Evolutionary conservation across 2,113 vertebrate genomes (phyloP).

Genomic region (Rhinichthys klamathensis): DNA sequence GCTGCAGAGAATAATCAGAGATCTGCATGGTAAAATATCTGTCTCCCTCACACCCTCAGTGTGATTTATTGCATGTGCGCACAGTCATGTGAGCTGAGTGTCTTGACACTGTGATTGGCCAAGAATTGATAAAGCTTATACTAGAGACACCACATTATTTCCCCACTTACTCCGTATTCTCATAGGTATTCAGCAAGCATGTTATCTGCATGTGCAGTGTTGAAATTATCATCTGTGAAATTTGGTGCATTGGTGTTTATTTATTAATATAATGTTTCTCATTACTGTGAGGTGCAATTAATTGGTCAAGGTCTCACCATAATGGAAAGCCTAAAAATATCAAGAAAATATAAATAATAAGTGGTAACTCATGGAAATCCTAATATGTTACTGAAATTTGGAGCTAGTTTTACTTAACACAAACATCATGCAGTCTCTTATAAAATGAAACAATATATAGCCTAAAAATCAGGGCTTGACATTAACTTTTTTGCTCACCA

Average conservation of each 20-base stretch:
- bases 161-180: background rate
- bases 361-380: background rate
- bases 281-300: background rate
- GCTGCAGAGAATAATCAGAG: conserved; percentile 91
- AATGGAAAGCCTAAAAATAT: background rate
- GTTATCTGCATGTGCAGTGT: background rate
- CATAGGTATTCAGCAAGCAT: background rate
- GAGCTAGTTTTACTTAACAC: background rate
- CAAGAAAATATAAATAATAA: too few relatives aligned
- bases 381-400: background rate
- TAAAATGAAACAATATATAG: background rate
- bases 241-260: background rate
- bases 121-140: background rate
- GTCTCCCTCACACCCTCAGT: background rate
- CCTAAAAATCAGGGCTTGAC: background rate
- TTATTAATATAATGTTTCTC: background rate
- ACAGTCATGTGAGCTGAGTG: background rate
- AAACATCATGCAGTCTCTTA: background rate
- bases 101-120: background rate
- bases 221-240: background rate
- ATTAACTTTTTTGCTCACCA: too few relatives aligned
- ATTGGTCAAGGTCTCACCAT: background rate
- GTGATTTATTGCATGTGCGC: background rate
- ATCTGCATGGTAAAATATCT: conserved; percentile 85
- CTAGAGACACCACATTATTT: background rate